phyloP scores from a whole-genome alignment of 37 sponge, comb jelly and placozoan genomes.

The Geodia barretti region DNA sequence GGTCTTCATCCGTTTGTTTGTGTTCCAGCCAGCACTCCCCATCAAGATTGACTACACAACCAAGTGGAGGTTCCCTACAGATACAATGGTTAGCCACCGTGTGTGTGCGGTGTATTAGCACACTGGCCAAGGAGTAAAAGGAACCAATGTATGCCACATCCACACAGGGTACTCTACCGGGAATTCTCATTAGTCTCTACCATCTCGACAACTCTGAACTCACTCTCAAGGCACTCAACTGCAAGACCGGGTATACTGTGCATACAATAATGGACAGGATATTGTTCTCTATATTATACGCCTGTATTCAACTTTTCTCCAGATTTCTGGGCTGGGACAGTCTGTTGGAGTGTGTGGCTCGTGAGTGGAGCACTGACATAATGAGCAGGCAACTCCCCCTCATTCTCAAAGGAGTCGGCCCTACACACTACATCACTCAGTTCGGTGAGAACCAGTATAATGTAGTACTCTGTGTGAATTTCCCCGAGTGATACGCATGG shows the following conservation, averaged over 20 bases:
- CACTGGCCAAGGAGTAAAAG: not conserved
- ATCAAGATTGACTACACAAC: slow-evolving; percentile 92
- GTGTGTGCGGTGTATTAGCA: not conserved
- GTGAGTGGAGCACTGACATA: slow-evolving; percentile 82
- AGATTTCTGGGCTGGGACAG: slow-evolving; percentile 86
- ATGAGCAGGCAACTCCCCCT: slow-evolving; percentile 76
- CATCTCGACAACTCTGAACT: slow-evolving; percentile 91
- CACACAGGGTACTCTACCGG: slow-evolving; percentile 77
- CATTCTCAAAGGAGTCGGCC: slow-evolving; percentile 92
- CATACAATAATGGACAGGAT: not conserved
- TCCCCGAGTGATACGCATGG: no score
- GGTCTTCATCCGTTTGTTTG: slow-evolving; percentile 73
- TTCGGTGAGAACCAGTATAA: slow-evolving; percentile 53
- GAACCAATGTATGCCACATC: no score
- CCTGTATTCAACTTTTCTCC: not conserved
- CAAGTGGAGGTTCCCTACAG: slow-evolving; percentile 69
- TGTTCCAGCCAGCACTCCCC: slow-evolving; percentile 90
- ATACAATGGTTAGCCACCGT: slow-evolving; percentile 34
- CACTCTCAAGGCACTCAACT: slow-evolving; percentile 71
- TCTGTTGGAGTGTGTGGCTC: slow-evolving; percentile 58
- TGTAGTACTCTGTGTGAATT: slow-evolving; percentile 1
- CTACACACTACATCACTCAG: slow-evolving; percentile 88
- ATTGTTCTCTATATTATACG: not conserved
- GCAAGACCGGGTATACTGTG: slow-evolving; percentile 69
- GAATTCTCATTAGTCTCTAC: slow-evolving; percentile 81